Conservation (phyloP, 2,888 invertebrate species). For the Argynnis bischoffii region DNA sequence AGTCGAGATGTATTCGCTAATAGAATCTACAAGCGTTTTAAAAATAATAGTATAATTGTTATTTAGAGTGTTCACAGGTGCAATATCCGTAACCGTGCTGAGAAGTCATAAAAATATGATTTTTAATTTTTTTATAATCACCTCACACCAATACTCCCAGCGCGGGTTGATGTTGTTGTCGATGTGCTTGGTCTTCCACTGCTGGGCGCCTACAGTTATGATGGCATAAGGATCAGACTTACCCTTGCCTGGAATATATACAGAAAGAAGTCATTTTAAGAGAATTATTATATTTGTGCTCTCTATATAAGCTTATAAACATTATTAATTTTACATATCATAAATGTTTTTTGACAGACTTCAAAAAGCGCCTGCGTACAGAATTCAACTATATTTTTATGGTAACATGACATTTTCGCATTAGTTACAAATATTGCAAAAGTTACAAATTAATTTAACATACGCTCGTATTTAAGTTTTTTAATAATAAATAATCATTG, state of each 20-base stretch:
- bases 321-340: too few relatives aligned
- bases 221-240: slow-evolving; percentile 99
- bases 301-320: too few relatives aligned
- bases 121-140: slow-evolving; percentile 59
- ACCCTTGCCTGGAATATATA: slow-evolving; percentile 87
- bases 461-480: too few relatives aligned
- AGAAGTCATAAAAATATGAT: slow-evolving; percentile 18
- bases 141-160: slow-evolving; percentile 99
- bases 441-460: too few relatives aligned
- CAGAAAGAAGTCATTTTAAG: background rate
- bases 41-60: slow-evolving; percentile 10
- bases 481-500: too few relatives aligned
- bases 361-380: too few relatives aligned
- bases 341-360: too few relatives aligned
- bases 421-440: too few relatives aligned
- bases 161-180: slow-evolving; percentile 97
- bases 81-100: slow-evolving; percentile 47
- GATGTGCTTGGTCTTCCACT: slow-evolving; percentile 96
- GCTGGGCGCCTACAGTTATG: slow-evolving; percentile 95
- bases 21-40: slow-evolving; percentile 26
- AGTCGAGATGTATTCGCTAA: slow-evolving; percentile 16
- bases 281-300: too few relatives aligned
- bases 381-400: too few relatives aligned
- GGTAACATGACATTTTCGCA: too few relatives aligned
- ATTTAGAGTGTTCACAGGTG: slow-evolving; percentile 25